Conservation (phyloP, 2,113 vertebrate genomes). For the Myotis lucifugus region DNA sequence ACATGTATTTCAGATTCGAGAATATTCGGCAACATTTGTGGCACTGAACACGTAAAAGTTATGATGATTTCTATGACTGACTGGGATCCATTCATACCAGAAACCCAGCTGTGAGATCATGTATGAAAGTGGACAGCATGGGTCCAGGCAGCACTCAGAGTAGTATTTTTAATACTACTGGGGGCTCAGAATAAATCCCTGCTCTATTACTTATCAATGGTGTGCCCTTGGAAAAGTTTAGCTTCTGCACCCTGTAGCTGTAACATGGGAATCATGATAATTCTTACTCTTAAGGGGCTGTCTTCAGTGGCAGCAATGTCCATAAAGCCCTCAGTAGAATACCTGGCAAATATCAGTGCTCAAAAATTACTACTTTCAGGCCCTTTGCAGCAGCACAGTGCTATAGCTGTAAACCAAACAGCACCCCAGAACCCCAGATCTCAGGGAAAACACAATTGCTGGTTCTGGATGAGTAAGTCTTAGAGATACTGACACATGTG, state of each 20-base stretch:
- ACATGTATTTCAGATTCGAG: neutral
- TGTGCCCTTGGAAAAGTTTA: neutral
- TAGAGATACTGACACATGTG: neutral
- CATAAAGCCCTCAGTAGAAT: neutral
- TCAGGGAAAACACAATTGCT: neutral
- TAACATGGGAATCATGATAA: neutral
- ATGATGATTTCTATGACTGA: neutral
- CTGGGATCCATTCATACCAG: neutral
- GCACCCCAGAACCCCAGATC: neutral
- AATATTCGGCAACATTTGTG: neutral
- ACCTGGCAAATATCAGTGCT: neutral
- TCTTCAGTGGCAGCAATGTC: neutral
- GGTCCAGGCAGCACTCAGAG: neutral
- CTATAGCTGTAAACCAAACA: neutral
- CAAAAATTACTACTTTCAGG: neutral
- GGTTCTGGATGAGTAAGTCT: neutral
- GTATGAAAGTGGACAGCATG: neutral
- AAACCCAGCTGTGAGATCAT: neutral
- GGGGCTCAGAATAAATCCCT: neutral
- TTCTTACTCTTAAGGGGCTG: neutral
- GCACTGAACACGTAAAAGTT: neutral
- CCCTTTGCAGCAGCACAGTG: neutral
- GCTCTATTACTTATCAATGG: neutral
- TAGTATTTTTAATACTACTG: neutral
- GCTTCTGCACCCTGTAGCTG: neutral